phyloP scores from a whole-genome alignment of 1,140 invertebrate genomes.

The Hyles vespertilio region DNA sequence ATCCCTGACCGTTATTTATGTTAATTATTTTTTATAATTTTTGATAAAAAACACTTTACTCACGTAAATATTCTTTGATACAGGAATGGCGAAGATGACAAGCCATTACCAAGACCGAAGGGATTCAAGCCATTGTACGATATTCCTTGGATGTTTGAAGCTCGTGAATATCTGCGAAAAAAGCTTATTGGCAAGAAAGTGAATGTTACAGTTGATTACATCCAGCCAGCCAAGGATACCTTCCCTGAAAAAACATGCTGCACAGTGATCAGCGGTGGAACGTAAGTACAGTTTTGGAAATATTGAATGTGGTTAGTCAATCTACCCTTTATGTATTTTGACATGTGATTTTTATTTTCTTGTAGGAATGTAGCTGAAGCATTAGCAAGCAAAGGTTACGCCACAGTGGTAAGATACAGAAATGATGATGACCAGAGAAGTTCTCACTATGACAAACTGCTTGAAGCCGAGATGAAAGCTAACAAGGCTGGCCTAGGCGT shows the following conservation, averaged over 20 bases:
- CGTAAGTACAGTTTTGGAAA: slow-evolving; percentile 76
- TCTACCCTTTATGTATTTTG: too few species aligned
- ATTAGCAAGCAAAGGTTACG: slow-evolving; percentile 93
- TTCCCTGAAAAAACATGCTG: slow-evolving; percentile 98
- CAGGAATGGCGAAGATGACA: slow-evolving; percentile 78
- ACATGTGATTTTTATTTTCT: slow-evolving; percentile 20
- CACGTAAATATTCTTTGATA: slow-evolving; percentile 27
- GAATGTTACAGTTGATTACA: slow-evolving; percentile 95
- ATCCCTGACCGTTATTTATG: too few species aligned
- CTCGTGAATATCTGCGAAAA: slow-evolving; percentile 96
- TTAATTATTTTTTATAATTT: too few species aligned
- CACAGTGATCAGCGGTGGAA: slow-evolving; percentile 89
- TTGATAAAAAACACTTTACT: too few species aligned
- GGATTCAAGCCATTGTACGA: slow-evolving; percentile 91
- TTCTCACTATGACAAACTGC: slow-evolving; percentile 93
- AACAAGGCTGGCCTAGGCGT: slow-evolving; percentile 90
- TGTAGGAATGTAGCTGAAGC: slow-evolving; percentile 95
- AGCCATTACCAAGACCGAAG: slow-evolving; percentile 78
- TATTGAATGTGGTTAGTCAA: too few species aligned
- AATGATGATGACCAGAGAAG: slow-evolving; percentile 98
- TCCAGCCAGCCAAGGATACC: slow-evolving; percentile 94
- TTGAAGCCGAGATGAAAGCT: slow-evolving; percentile 95
- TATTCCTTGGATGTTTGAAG: slow-evolving; percentile 98
- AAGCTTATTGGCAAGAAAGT: slow-evolving; percentile 97
- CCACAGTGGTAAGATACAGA: slow-evolving; percentile 93